Conservation (phyloP, 2,113 vertebrate species). For the Sminthopsis crassicaudata region DNA sequence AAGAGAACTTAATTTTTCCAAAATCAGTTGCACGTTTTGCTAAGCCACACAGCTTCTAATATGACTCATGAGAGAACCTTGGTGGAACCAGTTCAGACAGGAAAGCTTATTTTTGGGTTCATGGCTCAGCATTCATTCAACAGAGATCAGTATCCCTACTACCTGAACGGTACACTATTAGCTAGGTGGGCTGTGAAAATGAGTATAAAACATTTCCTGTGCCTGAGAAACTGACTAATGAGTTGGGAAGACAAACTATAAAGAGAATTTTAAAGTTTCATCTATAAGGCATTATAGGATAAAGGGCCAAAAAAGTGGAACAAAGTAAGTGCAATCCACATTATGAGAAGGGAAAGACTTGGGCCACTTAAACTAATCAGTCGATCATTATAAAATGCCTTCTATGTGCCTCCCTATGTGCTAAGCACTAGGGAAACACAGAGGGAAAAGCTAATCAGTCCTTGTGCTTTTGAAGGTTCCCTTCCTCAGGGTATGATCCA, state of each 20-base stretch:
- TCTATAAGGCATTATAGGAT: not conserved
- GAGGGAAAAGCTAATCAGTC: no score
- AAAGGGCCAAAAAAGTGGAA: not conserved
- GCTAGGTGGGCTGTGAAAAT: not conserved
- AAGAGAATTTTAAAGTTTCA: not conserved
- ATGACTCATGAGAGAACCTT: constrained; percentile 9
- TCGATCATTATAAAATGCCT: no score
- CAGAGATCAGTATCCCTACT: constrained; percentile 39
- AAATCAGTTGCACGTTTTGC: not conserved
- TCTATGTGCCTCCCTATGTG: no score
- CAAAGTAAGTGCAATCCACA: not conserved
- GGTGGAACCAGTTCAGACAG: constrained; percentile 23
- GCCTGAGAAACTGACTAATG: not conserved
- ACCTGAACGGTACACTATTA: constrained; percentile 20
- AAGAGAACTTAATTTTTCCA: not conserved
- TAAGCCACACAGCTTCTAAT: not conserved
- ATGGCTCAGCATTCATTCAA: constrained; percentile 50
- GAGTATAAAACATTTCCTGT: not conserved
- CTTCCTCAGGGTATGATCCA: not conserved
- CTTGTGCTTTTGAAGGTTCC: no score
- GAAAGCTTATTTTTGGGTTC: constrained; percentile 47
- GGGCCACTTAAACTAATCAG: no score
- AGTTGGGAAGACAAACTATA: not conserved
- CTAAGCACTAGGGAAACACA: no score
- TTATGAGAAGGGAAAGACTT: not conserved